Conservation (phyloP, 1,140 invertebrate genomes). For the Lepidurus couesii region DNA sequence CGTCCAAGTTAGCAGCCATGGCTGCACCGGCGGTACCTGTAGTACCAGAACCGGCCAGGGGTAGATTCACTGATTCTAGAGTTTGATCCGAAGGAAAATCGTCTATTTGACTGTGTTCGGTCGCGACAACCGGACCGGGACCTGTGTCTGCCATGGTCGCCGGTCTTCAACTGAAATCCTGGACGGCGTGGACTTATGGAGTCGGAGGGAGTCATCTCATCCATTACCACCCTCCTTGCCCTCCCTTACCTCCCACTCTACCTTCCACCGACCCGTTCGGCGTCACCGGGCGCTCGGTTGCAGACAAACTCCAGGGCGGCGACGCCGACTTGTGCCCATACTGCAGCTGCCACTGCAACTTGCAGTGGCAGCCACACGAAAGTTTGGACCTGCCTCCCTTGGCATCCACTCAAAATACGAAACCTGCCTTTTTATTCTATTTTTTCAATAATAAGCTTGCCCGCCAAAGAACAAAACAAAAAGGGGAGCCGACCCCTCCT, state of each 20-base stretch:
- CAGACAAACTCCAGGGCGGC: conserved; percentile 13
- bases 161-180: conserved; percentile 24
- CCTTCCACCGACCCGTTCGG: neutral
- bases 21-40: conserved; percentile 33
- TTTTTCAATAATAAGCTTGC: neutral
- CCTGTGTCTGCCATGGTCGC: conserved; percentile 26
- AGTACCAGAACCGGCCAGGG: neutral
- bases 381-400: conserved; percentile 11
- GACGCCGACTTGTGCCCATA: conserved; percentile 17
- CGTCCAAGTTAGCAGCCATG: conserved; percentile 35
- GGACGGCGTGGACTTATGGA: conserved; percentile 20
- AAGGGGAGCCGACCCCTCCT: neutral
- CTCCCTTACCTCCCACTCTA: neutral
- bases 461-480: neutral
- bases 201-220: conserved; percentile 20
- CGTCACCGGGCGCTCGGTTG: conserved; percentile 15
- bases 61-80: neutral
- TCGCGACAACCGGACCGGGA: neutral
- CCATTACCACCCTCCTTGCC: neutral
- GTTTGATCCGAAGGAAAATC: neutral
- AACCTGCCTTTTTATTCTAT: neutral
- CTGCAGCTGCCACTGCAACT: conserved; percentile 20
- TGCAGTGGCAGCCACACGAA: neutral
- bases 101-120: conserved; percentile 25
- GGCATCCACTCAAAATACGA: neutral